Conservation (phyloP, 1,140 invertebrate species). For the Bursaphelenchus mucronatus region DNA sequence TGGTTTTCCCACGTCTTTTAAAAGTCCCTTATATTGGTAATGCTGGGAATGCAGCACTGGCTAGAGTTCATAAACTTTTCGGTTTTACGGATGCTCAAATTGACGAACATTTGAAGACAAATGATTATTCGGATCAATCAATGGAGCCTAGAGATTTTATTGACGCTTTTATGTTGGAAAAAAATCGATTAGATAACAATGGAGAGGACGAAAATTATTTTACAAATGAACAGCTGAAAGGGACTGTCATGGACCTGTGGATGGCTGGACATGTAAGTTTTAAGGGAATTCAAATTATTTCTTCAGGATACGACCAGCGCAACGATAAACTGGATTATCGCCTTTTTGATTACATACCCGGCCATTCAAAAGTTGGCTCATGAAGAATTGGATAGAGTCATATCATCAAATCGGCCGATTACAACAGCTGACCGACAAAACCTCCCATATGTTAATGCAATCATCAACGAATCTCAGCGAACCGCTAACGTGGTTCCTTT, state of each 20-base stretch:
- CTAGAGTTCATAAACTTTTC: too few species aligned
- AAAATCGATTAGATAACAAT: conserved; percentile 3
- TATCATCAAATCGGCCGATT: conserved; percentile 5
- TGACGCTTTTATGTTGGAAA: conserved; percentile 13
- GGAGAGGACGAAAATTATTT: conserved; percentile 13
- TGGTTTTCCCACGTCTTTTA: too few species aligned
- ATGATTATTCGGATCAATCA: too few species aligned
- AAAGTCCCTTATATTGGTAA: too few species aligned
- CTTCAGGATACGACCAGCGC: conserved; percentile 19
- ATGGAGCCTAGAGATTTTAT: conserved; percentile 17
- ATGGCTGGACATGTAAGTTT: too few species aligned
- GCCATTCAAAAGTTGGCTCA: conserved; percentile 15
- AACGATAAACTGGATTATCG: conserved; percentile 3
- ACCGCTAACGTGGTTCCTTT: conserved; percentile 14
- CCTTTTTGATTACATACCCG: conserved; percentile 3
- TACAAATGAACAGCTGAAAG: too few species aligned
- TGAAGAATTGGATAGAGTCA: conserved; percentile 19
- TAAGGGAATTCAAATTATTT: too few species aligned
- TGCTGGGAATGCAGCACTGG: too few species aligned
- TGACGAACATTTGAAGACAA: too few species aligned
- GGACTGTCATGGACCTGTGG: too few species aligned
- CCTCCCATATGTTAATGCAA: conserved; percentile 12
- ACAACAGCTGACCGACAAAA: conserved; percentile 11
- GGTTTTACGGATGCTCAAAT: too few species aligned
- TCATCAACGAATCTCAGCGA: conserved; percentile 12